Base-by-base conservation (phyloP, 1,140 invertebrate genomes). In the Steinernema feltiae region DNA sequence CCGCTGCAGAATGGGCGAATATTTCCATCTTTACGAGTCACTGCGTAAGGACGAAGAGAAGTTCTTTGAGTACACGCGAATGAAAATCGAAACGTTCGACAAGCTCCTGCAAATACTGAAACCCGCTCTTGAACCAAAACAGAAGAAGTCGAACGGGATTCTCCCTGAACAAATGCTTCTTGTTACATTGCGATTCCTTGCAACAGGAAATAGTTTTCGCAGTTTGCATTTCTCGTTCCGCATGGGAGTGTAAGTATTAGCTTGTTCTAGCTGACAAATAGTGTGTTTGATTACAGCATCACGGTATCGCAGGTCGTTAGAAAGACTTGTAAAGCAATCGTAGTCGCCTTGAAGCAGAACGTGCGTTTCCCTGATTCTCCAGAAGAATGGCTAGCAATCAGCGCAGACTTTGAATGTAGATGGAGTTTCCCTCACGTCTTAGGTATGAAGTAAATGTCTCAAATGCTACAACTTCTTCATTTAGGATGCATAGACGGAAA, bases 401-500 rank as follows among this genome's bases (percentile, higher is more conserved):
- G 15, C 7, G 53, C 7, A n/a, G 53, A 3, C 12, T 63, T 63
- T 21, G 24, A 63, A 27, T 7, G 7, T 3, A 12, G 24, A 27
- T 63, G 53, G 53, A 21, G 24, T 21, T 63, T 63, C 24, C 53
- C 53, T 3, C 15, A 63, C 53, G 53, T 63, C 12, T 63, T 63
- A 27, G 53, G 53, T 63, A 63, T 21, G 53, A 15, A 63, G 24
- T 63, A n/a, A 21, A 7, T 12, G 3, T 7, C 53, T 17, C 12
- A 63, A 15, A 63, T n/a, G 24, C 7, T 63, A 17, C 3, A 21
- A 63, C 7, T 27, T 15, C 7, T 27, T 63, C 24, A 17, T 63
- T 63, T n/a, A 63, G 53, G 53, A 21, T 15, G 15, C 15, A 76
- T 88, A 1, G 88, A 89, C 84, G 87, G 88, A 0, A 87, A 87